Evolutionary conservation across 64 coral and sea anemone genomes (phyloP).

Genomic region (Porites lutea): DNA sequence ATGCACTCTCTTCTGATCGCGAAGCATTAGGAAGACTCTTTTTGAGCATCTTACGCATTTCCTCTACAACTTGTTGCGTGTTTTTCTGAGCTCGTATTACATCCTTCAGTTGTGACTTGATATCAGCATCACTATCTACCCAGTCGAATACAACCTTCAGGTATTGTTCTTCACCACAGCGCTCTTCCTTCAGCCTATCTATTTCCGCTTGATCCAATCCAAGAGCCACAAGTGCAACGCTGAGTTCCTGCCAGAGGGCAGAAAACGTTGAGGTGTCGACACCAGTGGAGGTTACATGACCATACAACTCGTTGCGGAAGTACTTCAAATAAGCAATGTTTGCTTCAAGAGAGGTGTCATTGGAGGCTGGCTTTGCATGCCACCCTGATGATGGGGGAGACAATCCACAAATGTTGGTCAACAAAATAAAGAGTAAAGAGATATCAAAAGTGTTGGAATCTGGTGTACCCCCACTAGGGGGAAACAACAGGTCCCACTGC

Average conservation of each 20-base stretch:
- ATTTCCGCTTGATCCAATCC: slow-evolving; percentile 22
- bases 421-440: no score
- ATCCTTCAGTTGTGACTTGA: neutral
- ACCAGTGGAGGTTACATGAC: no score
- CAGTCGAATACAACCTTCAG: neutral
- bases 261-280: neutral
- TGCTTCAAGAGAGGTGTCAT: no score
- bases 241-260: slow-evolving; percentile 6
- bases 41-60: neutral
- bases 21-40: neutral
- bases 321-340: no score
- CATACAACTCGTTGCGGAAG: no score
- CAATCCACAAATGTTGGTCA: no score
- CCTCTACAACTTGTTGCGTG: neutral
- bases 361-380: no score
- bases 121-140: neutral
- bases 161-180: slow-evolving; percentile 21
- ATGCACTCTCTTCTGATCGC: neutral
- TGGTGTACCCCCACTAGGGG: neutral
- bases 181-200: neutral
- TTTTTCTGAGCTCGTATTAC: neutral
- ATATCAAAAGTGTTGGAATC: no score
- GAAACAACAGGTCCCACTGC: neutral
- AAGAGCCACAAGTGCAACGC: slow-evolving; percentile 7
- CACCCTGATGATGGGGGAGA: no score